Base-by-base conservation (phyloP, 2,113 vertebrate species). In the Orientallactaga bullata region DNA sequence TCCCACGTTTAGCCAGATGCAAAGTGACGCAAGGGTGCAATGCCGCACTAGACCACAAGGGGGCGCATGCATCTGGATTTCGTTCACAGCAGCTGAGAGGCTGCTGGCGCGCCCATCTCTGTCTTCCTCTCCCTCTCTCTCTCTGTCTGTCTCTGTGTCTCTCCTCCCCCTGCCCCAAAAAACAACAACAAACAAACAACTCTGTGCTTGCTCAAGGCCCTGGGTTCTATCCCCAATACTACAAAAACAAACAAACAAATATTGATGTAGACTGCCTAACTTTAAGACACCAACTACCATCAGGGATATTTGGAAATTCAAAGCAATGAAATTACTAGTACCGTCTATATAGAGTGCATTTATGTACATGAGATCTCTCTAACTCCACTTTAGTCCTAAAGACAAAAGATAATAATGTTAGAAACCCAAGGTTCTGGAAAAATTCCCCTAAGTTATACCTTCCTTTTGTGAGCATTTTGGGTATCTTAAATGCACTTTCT, bases 401-500 rank as follows among this genome's bases (percentile, higher is more conserved):
- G 23, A 63, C 60, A 73, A 85, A 90, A 90, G 26, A 73, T 84
- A 87, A 91, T 51, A 72, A 82, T 47, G 7, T n/a, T 85, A 81
- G 72, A 68, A 17, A 82, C 20, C 61, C 71, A 88, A 65, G 61
- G 83, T 30, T 89, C 77, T 74, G 5, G 72, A 69, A 94, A 81
- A 85, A 5, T 3, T 65, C 11, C 71, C 42, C 10, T 42, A 61
- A 30, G 8, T 81, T 74, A 88, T 82, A 90, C 28, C 39, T 80
- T 80, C 4, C 4, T 37, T 85, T 65, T 63, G 20, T 76, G 42
- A 95, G 37, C n/a, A 83, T 72, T 96, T 88, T 85, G 63, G 84
- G 51, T 94, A 94, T 95, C 92, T 61, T 88, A 18, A 94, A 3
- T 87, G n/a, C 20, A 92, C 35, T 83, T 89, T 95, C 42, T 47